A percentile compares a stretch with the other conserved stretches of the same genome.
phyloP scores from a whole-genome alignment of 1,140 invertebrate genomes.

The Chironomus striatipennis region DNA sequence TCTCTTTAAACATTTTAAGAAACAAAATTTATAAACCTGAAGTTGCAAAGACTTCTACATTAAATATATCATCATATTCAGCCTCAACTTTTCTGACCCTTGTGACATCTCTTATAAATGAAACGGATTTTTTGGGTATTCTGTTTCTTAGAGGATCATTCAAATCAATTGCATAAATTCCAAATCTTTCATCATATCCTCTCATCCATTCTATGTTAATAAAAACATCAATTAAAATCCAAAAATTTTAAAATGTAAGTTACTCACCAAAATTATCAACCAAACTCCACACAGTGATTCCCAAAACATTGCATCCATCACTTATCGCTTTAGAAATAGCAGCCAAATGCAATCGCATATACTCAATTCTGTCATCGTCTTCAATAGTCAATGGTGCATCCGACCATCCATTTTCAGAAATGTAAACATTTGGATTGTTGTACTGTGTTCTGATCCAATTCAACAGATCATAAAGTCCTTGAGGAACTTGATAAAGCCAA shows the following conservation, averaged over 20 bases:
- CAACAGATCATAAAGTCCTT: slow-evolving; percentile 47
- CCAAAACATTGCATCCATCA: slow-evolving; percentile 54
- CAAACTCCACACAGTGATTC: slow-evolving; percentile 64
- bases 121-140: slow-evolving; percentile 3
- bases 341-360: slow-evolving; percentile 46
- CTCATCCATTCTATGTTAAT: slow-evolving; percentile 55
- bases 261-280: slow-evolving; percentile 57
- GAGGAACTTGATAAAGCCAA: slow-evolving; percentile 37
- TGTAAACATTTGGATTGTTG: slow-evolving; percentile 48
- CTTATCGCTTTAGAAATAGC: slow-evolving; percentile 54
- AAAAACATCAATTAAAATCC: too few relatives aligned
- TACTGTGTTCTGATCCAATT: slow-evolving; percentile 54
- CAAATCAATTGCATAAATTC: slow-evolving; percentile 13
- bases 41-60: too few relatives aligned
- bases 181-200: slow-evolving; percentile 49
- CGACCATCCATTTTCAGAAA: slow-evolving; percentile 64
- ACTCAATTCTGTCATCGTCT: slow-evolving; percentile 36
- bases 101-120: background rate
- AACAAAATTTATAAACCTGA: too few relatives aligned
- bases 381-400: slow-evolving; percentile 39
- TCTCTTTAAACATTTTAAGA: too few relatives aligned
- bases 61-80: too few relatives aligned
- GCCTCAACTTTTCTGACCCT: too few relatives aligned
- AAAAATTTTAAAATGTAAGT: too few relatives aligned
- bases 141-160: background rate